Conservation (phyloP, 2,888 invertebrate species). For the Platycheirus albimanus region DNA sequence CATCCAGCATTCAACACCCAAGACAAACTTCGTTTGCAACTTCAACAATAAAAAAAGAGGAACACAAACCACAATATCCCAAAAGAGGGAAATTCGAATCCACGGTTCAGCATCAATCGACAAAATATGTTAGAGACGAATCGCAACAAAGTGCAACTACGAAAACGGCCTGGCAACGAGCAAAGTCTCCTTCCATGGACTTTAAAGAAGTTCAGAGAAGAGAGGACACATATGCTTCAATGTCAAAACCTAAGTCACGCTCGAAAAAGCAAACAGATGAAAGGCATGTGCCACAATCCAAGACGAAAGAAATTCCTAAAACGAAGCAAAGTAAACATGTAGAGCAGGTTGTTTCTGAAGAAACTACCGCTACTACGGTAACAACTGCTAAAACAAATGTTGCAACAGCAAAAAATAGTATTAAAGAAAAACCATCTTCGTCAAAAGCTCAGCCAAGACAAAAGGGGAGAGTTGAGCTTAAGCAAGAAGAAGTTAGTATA, state of each 20-base stretch:
- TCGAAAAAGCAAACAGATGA: constrained; percentile 75
- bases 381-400: constrained; percentile 41
- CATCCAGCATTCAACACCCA: constrained; percentile 83
- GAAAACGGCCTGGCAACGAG: constrained; percentile 75
- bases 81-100: constrained; percentile 60
- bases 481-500: constrained; percentile 14
- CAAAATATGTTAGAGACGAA: constrained; percentile 73
- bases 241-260: constrained; percentile 60
- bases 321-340: constrained; percentile 58
- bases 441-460: constrained; percentile 44
- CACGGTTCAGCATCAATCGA: constrained; percentile 46
- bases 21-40: constrained; percentile 75
- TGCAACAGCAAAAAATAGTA: constrained; percentile 43
- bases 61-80: constrained; percentile 33
- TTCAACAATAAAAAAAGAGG: constrained; percentile 74
- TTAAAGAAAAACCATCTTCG: constrained; percentile 46
- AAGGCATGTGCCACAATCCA: constrained; percentile 68
- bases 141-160: constrained; percentile 74
- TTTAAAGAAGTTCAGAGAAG: constrained; percentile 76
- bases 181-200: constrained; percentile 79
- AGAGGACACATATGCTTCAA: constrained; percentile 75
- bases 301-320: constrained; percentile 72
- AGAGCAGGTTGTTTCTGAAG: constrained; percentile 63
- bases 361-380: constrained; percentile 54
- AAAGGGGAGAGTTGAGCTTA: constrained; percentile 60